phyloP scores from a whole-genome alignment of 2,113 vertebrate genomes.

The Apteryx owenii region DNA sequence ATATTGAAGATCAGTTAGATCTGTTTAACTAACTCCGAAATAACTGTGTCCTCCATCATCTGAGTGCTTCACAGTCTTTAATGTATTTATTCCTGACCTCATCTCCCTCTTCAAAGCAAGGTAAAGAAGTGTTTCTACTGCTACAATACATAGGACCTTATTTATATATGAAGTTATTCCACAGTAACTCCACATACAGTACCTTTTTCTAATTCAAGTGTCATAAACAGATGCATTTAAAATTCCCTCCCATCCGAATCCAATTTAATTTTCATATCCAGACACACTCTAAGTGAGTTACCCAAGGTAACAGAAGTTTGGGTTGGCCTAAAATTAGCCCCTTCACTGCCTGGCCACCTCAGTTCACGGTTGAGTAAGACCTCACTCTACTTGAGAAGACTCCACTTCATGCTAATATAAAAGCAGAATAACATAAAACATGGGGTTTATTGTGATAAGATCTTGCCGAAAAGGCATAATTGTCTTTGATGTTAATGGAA shows the following conservation, averaged over 20 bases:
- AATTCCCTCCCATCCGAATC: not conserved
- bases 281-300: not conserved
- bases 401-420: not conserved
- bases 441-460: not conserved
- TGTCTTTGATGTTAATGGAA: slow-evolving; percentile 26
- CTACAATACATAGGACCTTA: not conserved
- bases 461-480: not conserved
- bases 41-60: not conserved
- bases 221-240: not conserved
- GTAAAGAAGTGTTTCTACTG: not conserved
- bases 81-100: not conserved
- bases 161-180: not conserved
- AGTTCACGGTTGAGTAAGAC: not conserved
- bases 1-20: not conserved
- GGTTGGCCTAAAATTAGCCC: not conserved
- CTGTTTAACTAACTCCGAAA: not conserved
- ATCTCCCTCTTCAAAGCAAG: not conserved
- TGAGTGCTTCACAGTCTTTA: not conserved
- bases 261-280: not conserved
- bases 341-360: not conserved
- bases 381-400: not conserved
- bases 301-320: not conserved
- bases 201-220: not conserved
- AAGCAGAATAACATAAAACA: not conserved
- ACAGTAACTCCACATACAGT: not conserved